These are phyloP conservation scores for Podarcis raffonei DNA, from an alignment of 2,113 vertebrate species.

Conservation along the genomic window DNA sequence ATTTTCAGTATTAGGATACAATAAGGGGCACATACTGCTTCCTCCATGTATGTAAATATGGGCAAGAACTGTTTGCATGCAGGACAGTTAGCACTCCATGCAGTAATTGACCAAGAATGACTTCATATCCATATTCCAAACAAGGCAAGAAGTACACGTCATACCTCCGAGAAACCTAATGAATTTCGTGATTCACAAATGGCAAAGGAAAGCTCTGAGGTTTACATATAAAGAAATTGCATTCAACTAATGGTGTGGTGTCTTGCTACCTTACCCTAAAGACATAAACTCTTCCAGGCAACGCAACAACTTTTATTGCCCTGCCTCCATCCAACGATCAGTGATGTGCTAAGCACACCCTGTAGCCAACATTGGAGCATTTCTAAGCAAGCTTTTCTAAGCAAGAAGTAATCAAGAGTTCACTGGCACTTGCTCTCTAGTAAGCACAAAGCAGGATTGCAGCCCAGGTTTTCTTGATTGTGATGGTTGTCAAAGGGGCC, in stretches of 20 bases:
- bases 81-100: neutral
- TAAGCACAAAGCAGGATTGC: neutral
- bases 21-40: neutral
- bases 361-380: no score
- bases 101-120: neutral
- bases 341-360: no score
- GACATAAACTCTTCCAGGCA: neutral
- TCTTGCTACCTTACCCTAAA: neutral
- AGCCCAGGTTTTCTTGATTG: neutral
- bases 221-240: neutral
- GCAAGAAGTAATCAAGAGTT: neutral
- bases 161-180: neutral
- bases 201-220: neutral
- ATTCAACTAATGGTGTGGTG: neutral
- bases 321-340: neutral
- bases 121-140: neutral
- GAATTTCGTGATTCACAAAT: neutral
- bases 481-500: neutral
- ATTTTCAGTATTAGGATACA: no score
- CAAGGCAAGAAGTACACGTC: neutral
- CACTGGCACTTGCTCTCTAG: neutral
- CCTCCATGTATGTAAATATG: neutral
- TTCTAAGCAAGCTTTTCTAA: neutral
- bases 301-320: neutral
- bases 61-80: neutral